Base-by-base conservation (phyloP, 2,888 invertebrate species). In the Drosophila affinis region DNA sequence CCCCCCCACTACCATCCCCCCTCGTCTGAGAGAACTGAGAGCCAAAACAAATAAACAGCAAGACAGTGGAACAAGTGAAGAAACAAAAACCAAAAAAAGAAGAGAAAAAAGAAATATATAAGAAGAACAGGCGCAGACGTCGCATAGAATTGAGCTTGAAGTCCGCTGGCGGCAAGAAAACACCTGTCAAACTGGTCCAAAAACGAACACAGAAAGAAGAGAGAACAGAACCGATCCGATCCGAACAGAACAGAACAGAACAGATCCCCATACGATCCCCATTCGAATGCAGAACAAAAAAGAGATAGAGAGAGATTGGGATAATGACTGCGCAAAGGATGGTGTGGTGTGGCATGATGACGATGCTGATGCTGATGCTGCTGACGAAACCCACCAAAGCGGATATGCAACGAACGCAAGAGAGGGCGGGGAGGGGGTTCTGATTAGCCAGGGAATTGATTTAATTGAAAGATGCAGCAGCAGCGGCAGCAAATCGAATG, bases 101-200 rank as follows among this genome's bases (percentile, higher is more conserved):
- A 18, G 18, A 18, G 2, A 18, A 18, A 18, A 18, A 18, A 18
- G 2, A 18, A 18, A 18, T 18, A 18, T 18, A 18, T 18, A 60
- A 47, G 52, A 49, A 39, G 32, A 52, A 62, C 32, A 62, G 65
- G 51, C 48, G 65, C 52, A 78, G 72, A 80, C 88, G 88, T 87
- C 86, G 81, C 80, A 83, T 83, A 87, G 83, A 84, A 83, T 85
- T 73, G 81, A 87, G 82, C 82, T 84, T 85, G 79, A 83, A 32
- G 39, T 39, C 14, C 39, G 88, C 87, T 88, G 87, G 86, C 83
- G 76, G 77, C 79, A 81, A 86, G 90, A 90, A 72, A 91, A 90
- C 90, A 90, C 90, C 90, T 90, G 90, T 90, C 90, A 90, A 90
- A 90, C 90, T 86, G 91, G 90, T 89, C 89, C 91, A 84, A 79